phyloP scores from a whole-genome alignment of 2,797 vertebrate species.

The Tokudaia tokunoshimensis region DNA sequence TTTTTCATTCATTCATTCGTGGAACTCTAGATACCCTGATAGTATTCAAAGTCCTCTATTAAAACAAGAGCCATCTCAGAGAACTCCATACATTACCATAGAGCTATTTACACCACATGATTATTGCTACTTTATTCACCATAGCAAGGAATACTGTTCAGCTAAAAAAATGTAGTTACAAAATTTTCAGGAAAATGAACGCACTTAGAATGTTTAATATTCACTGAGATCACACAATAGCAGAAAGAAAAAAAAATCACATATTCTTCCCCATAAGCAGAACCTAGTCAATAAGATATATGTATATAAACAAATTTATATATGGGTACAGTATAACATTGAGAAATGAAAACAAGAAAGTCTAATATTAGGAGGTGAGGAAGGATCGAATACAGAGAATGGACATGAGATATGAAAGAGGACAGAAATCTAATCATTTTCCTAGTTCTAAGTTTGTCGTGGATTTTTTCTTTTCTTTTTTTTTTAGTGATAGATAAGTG shows the following conservation, averaged over 20 bases:
- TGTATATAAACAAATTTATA: not conserved
- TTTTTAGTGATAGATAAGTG: not conserved
- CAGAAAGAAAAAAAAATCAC: not conserved
- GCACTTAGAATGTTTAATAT: not conserved
- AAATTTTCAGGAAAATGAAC: not conserved
- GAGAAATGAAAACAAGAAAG: not conserved
- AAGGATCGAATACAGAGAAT: not conserved
- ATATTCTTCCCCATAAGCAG: not conserved
- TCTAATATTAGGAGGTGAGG: not conserved
- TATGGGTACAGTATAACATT: not conserved
- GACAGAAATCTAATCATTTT: not conserved
- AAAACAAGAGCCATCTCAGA: not conserved
- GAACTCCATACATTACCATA: not conserved
- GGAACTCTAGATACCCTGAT: constrained; percentile 23
- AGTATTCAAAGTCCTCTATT: constrained; percentile 47
- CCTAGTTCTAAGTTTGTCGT: not conserved
- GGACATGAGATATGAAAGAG: not conserved
- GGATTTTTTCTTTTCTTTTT: too few species aligned
- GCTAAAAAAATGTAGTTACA: not conserved
- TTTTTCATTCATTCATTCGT: constrained; percentile 41
- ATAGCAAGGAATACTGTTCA: not conserved
- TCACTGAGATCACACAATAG: not conserved
- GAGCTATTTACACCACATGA: not conserved
- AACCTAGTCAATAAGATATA: not conserved
- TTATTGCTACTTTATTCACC: not conserved